Conservation (phyloP, 2,113 vertebrate genomes). For the Aramus guarauna region DNA sequence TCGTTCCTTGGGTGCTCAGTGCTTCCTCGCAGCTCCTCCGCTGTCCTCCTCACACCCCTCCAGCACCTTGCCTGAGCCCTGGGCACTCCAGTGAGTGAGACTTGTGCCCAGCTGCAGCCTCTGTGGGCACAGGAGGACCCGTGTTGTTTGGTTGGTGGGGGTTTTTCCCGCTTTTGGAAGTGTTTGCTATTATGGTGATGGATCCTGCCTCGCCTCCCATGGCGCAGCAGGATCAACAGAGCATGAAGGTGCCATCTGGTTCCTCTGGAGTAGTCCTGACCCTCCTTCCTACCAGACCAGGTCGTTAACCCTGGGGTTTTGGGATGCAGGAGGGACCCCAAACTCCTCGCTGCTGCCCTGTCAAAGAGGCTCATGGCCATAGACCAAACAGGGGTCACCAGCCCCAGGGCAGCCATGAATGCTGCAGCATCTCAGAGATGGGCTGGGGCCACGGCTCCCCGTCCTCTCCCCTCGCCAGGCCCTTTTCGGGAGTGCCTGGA, state of each 20-base stretch:
- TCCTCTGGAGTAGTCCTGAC: neutral
- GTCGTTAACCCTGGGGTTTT: accelerated
- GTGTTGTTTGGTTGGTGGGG: no score
- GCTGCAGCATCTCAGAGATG: neutral
- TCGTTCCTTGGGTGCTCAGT: neutral
- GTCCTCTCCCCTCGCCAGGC: accelerated
- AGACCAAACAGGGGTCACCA: neutral
- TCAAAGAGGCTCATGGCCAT: neutral
- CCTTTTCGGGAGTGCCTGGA: neutral
- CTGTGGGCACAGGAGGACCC: accelerated
- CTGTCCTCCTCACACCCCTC: accelerated
- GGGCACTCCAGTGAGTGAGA: accelerated
- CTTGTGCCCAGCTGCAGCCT: neutral
- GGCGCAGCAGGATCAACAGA: neutral
- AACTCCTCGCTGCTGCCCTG: accelerated
- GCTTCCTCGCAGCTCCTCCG: neutral
- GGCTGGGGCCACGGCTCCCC: neutral
- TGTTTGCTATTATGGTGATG: neutral
- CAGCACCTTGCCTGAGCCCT: neutral
- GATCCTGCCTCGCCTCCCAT: accelerated
- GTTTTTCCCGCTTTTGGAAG: neutral
- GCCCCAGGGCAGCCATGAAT: accelerated
- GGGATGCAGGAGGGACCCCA: neutral
- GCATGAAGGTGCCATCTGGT: accelerated
- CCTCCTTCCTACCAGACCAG: neutral